Percentiles rank a stretch among this genome's conserved stretches.
These are phyloP conservation scores for Scaptodrosophila lebanonensis DNA, from an alignment of 1,140 invertebrate genomes.

Conservation along the genomic window DNA sequence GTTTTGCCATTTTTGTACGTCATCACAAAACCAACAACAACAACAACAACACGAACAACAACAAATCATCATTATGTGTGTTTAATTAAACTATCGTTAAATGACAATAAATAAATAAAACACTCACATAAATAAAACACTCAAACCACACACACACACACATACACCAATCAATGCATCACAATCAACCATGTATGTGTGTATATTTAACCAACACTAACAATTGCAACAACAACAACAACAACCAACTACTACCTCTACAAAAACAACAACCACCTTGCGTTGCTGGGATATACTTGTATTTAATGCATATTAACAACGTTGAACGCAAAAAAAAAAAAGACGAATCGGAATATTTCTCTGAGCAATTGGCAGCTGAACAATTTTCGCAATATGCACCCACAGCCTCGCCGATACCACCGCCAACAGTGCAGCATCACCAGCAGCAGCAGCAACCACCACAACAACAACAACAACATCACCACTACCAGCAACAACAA, in stretches of 20 bases:
- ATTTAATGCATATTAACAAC: slow-evolving; percentile 9
- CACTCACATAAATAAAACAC: slow-evolving; percentile 16
- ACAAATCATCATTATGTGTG: slow-evolving; percentile 40
- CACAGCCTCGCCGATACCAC: slow-evolving; percentile 65
- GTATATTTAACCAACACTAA: slow-evolving; percentile 1
- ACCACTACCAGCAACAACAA: slow-evolving; percentile 29
- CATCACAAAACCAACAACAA: slow-evolving; percentile 34
- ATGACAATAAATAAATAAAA: slow-evolving; percentile 41
- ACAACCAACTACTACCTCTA: slow-evolving; percentile 42
- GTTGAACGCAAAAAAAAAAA: slow-evolving; percentile 17
- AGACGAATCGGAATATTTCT: slow-evolving; percentile 77
- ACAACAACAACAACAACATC: slow-evolving; percentile 38
- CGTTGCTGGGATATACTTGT: slow-evolving; percentile 25
- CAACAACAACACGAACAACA: slow-evolving; percentile 32
- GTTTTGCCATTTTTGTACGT: slow-evolving; percentile 41
- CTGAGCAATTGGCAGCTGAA: slow-evolving; percentile 77
- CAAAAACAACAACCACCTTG: too few relatives aligned
- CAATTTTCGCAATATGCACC: slow-evolving; percentile 77
- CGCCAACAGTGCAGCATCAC: slow-evolving; percentile 43
- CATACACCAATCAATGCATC: background rate
- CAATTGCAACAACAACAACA: slow-evolving; percentile 24
- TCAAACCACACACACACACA: slow-evolving; percentile 18
- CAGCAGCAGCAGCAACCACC: slow-evolving; percentile 38
- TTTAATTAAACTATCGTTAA: slow-evolving; percentile 68
- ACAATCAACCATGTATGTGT: slow-evolving; percentile 1